Percentiles rank a stretch among this genome's conserved stretches.
Conservation (phyloP, 2,888 invertebrate species). For the Ophion slaviceki region DNA sequence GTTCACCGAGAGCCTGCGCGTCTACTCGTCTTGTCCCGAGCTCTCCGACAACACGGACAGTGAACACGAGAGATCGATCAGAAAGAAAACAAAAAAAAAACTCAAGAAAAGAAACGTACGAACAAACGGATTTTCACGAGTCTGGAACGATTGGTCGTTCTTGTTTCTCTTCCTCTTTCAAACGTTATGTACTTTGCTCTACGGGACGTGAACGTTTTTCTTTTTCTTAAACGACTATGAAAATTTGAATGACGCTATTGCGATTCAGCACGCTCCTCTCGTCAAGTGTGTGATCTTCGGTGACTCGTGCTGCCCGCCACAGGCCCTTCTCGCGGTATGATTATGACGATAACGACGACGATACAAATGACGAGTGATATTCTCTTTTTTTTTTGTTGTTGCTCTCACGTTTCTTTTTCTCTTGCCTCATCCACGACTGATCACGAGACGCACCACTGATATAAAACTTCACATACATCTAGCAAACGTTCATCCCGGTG, state of each 20-base stretch:
- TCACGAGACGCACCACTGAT: conserved; percentile 80
- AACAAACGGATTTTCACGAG: conserved; percentile 54
- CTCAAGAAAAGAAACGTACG: conserved; percentile 44
- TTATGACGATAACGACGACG: conserved; percentile 64
- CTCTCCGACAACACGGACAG: conserved; percentile 41
- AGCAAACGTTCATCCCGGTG: conserved; percentile 76
- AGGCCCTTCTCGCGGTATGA: conserved; percentile 35
- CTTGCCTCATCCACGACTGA: conserved; percentile 70
- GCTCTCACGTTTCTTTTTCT: conserved; percentile 13
- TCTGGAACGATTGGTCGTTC: conserved; percentile 64
- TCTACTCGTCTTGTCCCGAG: background rate
- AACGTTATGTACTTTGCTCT: conserved; percentile 57
- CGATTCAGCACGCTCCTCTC: conserved; percentile 43
- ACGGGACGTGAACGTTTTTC: conserved; percentile 61
- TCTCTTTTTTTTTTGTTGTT: conserved; percentile 9
- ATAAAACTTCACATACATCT: conserved; percentile 82
- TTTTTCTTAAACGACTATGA: conserved; percentile 48
- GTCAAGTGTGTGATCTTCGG: conserved; percentile 53
- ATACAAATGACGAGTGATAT: conserved; percentile 65
- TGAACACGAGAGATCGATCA: conserved; percentile 78
- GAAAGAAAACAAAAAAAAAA: conserved; percentile 70
- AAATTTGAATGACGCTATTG: conserved; percentile 55
- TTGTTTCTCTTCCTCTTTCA: conserved; percentile 36
- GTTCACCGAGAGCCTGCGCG: conserved; percentile 37
- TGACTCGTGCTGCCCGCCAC: conserved; percentile 63